Base-by-base conservation (phyloP, 1,140 invertebrate genomes). In the Zaprionus inermis region DNA sequence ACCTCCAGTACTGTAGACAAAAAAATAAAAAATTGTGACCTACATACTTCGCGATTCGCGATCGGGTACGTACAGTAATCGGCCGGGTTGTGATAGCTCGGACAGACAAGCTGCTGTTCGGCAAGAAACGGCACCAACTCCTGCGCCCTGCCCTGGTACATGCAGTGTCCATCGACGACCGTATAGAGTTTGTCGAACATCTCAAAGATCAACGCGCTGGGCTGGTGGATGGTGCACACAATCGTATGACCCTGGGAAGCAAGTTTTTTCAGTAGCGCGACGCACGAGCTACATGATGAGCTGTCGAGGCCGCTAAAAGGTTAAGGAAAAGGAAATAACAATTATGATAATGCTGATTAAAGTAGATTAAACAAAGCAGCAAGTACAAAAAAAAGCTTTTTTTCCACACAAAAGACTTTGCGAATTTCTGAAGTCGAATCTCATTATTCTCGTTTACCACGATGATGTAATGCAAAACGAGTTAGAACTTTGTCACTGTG, bases 101-200 rank as follows among this genome's bases (percentile, higher is more conserved):
- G 98, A 92, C 98, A 99, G 10, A 95, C 93, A 3, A 98, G 93
- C 11, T 96, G 96, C 30, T 97, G 94, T 1, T 94, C 94, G 5
- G 94, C 93, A 30, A 99, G 93, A 88, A 98, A 97, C n/a, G 97
- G 96, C 9, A 99, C 93, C 9, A 99, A 93, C 44, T 95, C 94
- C 38, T 92, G 88, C 1, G 96, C 94, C 0, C 95, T 94, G 2
- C 98, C 98, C 78, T 96, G 95, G 91, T 98, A 99, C 67, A 99
- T 95, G 79, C 97, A 98, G 56, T 96, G 95, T 1, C 98, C 98
- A 54, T 95, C 94, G 0, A 97, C 95, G 5, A 99, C 93, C n/a
- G 97, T 96, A 91, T 99, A 99, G 1, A 99, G 93, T 81, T 97
- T 95, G 92, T 99, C 98, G 91, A 99, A 99, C 95, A 98, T 98